Conservation (phyloP, 2,113 vertebrate genomes). For the Actenoides hombroni region DNA sequence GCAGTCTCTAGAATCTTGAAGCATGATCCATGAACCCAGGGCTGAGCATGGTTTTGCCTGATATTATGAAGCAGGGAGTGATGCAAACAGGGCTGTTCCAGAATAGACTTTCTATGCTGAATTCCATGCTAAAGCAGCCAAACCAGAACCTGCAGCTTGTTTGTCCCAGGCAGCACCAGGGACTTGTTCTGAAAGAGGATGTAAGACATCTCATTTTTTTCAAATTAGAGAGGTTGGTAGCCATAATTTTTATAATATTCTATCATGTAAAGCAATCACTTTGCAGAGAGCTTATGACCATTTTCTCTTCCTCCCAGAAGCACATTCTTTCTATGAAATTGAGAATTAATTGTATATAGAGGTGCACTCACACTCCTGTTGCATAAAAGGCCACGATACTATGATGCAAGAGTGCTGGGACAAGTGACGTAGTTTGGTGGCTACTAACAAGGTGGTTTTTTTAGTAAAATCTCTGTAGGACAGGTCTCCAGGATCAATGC, state of each 20-base stretch:
- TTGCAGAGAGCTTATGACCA: background rate
- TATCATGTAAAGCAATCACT: background rate
- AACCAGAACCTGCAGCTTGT: background rate
- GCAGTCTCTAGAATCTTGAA: background rate
- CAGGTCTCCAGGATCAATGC: background rate
- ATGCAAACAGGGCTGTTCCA: background rate
- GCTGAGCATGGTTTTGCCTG: background rate
- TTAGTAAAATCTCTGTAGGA: background rate
- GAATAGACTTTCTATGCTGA: background rate
- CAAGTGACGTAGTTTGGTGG: background rate
- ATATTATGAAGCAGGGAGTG: background rate
- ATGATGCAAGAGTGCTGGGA: background rate
- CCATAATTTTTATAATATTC: background rate
- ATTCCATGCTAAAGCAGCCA: background rate
- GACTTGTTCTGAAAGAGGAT: background rate
- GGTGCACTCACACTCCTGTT: background rate
- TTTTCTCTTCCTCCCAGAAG: background rate
- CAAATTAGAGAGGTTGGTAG: background rate
- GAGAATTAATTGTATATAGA: background rate
- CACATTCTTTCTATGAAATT: background rate
- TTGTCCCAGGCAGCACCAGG: background rate
- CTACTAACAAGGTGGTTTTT: background rate
- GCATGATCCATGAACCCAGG: background rate
- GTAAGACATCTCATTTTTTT: background rate
- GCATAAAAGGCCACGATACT: fast-evolving